A percentile compares a stretch with the other conserved stretches of the same genome.
phyloP scores from a whole-genome alignment of 2,888 invertebrate species.

The Erynnis tages region DNA sequence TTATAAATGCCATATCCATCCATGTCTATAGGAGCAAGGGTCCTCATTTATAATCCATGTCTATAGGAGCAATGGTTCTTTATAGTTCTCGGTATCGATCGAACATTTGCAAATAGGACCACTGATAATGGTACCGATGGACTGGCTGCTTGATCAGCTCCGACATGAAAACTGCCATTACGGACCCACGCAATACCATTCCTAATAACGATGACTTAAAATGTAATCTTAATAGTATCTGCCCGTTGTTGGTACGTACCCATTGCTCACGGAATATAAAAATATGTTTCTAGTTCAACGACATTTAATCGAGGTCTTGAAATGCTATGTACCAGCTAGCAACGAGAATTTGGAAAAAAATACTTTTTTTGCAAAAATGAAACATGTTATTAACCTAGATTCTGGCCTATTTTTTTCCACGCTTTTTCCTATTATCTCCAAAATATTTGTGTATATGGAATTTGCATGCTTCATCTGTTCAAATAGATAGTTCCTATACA shows the following conservation, averaged over 20 bases:
- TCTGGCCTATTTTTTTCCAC: too few species aligned
- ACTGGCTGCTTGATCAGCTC: constrained; percentile 33
- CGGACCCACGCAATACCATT: constrained; percentile 22
- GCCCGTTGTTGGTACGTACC: constrained; percentile 13
- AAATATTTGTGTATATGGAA: too few species aligned
- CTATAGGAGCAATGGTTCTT: constrained; percentile 6
- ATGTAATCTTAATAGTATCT: constrained; percentile 27
- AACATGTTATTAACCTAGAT: too few species aligned
- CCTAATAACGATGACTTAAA: constrained; percentile 26
- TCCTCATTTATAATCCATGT: constrained; percentile 1
- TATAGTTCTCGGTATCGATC: constrained; percentile 48
- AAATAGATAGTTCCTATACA: too few species aligned
- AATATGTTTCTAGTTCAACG: constrained; percentile 12
- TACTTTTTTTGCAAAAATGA: too few species aligned
- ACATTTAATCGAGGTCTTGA: background rate
- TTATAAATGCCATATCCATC: constrained; percentile 12
- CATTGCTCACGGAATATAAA: constrained; percentile 16
- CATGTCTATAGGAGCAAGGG: background rate
- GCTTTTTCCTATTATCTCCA: too few species aligned
- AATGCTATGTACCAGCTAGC: background rate
- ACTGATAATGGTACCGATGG: constrained; percentile 50
- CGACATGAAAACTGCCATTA: constrained; percentile 24
- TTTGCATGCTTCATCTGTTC: too few species aligned
- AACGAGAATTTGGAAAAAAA: too few species aligned
- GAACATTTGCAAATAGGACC: constrained; percentile 68